Base-by-base conservation (phyloP, 2,888 invertebrate species). In the Melanostoma scalare region DNA sequence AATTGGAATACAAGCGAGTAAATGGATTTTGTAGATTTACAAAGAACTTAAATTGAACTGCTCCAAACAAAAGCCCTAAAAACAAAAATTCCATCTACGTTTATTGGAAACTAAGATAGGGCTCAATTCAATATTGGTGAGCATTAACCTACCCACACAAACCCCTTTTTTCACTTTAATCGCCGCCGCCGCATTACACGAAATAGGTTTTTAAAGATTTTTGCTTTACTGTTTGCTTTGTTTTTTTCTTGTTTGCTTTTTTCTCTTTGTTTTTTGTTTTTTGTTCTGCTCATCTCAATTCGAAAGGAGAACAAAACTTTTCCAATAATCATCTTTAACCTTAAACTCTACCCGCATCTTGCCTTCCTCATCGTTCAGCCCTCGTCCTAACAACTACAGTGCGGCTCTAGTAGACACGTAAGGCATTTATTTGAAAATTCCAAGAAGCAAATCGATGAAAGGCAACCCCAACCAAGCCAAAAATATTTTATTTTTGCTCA, bases 261-360 rank as follows among this genome's bases (percentile, higher is more conserved):
- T 63, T 46, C 9, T 3, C 30, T 42, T 36, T 50, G 36, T n/a
- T 44, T 31, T 55, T 0, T 36, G 48, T n/a, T 10, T 33, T 8
- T 42, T 30, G 4, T 8, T 30, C 46, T 38, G 8, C 42, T 6
- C 44, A 8, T 55, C 56, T 44, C 8, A 42, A 20, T 36, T 10
- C 8, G 6, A 56, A 78, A 58, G 20, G 20, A 20, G 52, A 61
- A 69, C 30, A 68, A 78, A 84, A 75, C 79, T 75, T 79, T 78
- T 79, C 33, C 69, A 79, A 84, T 84, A 84, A 84, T 84, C 84
- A 78, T 84, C 71, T 74, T 84, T 65, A 79, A 79, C 79, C 67
- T 74, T 79, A 78, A 58, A 73, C 69, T 76, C 33, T 60, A 44
- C 20, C 20, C 20, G 53, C 20, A 58, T 33, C 61, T 46, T 36